phyloP scores from a whole-genome alignment of 2,113 vertebrate genomes.

The Ochotona curzoniae region DNA sequence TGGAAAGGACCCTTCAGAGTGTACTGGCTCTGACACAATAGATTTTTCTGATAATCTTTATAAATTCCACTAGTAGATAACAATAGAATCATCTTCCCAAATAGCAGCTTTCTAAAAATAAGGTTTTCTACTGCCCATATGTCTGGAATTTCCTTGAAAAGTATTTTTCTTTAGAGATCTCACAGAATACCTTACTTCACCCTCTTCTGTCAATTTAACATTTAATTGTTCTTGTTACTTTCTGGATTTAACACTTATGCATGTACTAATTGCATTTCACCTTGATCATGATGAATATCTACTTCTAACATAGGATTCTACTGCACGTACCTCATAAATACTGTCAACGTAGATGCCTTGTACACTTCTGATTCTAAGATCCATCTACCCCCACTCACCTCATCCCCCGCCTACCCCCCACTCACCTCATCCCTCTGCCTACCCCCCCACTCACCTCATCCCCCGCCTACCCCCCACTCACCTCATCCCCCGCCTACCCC shows the following conservation, averaged over 20 bases:
- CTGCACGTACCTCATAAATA: not conserved
- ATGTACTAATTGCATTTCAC: not conserved
- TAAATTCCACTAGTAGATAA: conserved; percentile 26
- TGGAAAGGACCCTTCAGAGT: conserved; percentile 25
- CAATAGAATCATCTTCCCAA: conserved; percentile 4
- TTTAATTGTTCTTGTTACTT: conserved; percentile 16
- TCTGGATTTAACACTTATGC: not conserved
- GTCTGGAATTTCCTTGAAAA: conserved; percentile 28
- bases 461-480: too few relatives aligned
- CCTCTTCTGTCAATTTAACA: not conserved
- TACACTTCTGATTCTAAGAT: conserved; percentile 15
- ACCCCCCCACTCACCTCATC: too few relatives aligned
- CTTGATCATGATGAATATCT: not conserved
- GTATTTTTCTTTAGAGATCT: not conserved
- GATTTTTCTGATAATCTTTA: conserved; percentile 35
- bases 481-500: too few relatives aligned
- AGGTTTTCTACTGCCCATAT: not conserved
- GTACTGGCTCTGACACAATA: not conserved
- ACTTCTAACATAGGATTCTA: not conserved
- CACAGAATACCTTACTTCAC: not conserved
- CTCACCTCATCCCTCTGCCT: too few relatives aligned
- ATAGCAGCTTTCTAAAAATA: not conserved
- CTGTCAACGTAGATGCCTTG: conserved; percentile 17
- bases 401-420: too few relatives aligned
- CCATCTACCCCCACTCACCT: too few relatives aligned